Percentiles rank a stretch among this genome's conserved stretches.
These are phyloP conservation scores for Episyrphus balteatus DNA, from an alignment of 1,140 invertebrate species.

Conservation along the genomic window DNA sequence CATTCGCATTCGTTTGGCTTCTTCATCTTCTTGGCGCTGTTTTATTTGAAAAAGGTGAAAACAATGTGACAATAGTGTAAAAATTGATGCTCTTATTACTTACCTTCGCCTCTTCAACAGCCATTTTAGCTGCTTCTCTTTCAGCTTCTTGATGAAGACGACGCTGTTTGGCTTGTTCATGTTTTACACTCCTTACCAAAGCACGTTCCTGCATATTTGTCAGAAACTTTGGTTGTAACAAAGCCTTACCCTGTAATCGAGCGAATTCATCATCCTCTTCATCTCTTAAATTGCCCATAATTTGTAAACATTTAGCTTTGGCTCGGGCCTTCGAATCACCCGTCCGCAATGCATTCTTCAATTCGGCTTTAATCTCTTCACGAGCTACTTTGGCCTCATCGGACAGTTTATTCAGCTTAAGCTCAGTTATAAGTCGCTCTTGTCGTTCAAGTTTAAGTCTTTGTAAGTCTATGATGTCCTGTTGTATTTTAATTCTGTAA, in stretches of 20 bases:
- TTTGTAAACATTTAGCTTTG: slow-evolving; percentile 43
- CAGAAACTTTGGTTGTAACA: slow-evolving; percentile 48
- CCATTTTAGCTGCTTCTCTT: slow-evolving; percentile 42
- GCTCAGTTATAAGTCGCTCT: slow-evolving; percentile 48
- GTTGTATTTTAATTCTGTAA: slow-evolving; percentile 47
- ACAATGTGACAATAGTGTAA: too few relatives aligned
- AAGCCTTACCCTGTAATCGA: slow-evolving; percentile 39
- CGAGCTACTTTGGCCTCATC: slow-evolving; percentile 45
- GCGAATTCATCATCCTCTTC: slow-evolving; percentile 26
- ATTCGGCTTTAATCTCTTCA: slow-evolving; percentile 43
- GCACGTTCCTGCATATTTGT: slow-evolving; percentile 53
- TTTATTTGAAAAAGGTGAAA: background rate
- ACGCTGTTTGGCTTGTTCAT: slow-evolving; percentile 48
- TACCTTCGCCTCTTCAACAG: slow-evolving; percentile 38
- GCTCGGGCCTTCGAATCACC: slow-evolving; percentile 44
- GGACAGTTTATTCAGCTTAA: slow-evolving; percentile 49
- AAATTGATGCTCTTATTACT: background rate
- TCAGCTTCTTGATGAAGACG: slow-evolving; percentile 48
- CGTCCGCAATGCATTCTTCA: slow-evolving; percentile 44
- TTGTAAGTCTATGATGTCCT: slow-evolving; percentile 50
- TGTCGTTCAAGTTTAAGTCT: slow-evolving; percentile 50
- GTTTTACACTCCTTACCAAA: slow-evolving; percentile 45
- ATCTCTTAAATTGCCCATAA: slow-evolving; percentile 38
- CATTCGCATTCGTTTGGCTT: slow-evolving; percentile 45
- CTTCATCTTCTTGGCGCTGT: slow-evolving; percentile 42